These are phyloP conservation scores for Vulpes ferrilata DNA, from an alignment of 2,113 vertebrate species.

Conservation along the genomic window DNA sequence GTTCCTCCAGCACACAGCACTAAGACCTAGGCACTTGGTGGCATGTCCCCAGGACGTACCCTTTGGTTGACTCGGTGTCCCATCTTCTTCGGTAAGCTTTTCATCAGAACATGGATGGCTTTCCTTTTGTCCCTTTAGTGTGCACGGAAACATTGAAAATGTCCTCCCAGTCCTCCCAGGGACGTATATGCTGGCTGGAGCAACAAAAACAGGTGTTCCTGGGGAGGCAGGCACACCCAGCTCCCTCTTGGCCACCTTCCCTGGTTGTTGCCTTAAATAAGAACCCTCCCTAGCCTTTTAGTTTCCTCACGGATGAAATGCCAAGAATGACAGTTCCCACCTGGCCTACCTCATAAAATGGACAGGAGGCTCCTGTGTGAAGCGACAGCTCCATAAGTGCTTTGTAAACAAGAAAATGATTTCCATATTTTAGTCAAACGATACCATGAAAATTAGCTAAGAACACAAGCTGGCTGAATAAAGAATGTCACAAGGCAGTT, in stretches of 20 bases:
- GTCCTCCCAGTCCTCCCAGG: background rate
- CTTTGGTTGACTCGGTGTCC: background rate
- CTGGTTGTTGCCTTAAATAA: background rate
- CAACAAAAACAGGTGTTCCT: constrained; percentile 1
- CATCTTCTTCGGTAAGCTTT: background rate
- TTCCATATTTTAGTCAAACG: background rate
- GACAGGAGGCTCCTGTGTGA: background rate
- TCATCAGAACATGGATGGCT: background rate
- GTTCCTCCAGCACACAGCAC: background rate
- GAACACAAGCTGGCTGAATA: background rate
- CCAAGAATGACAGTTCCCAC: background rate
- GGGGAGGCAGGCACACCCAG: background rate
- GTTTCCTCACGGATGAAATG: constrained; percentile 11
- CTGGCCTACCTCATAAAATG: background rate
- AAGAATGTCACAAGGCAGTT: constrained; percentile 12
- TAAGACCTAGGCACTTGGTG: background rate
- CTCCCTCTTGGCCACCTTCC: background rate
- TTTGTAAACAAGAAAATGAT: constrained; percentile 12
- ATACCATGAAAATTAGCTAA: constrained; percentile 18
- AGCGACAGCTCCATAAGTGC: background rate
- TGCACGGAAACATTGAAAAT: constrained; percentile 12
- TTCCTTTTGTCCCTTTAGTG: background rate
- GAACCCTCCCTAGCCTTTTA: background rate
- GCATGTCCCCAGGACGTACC: background rate
- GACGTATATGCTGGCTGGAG: background rate